Evolutionary conservation across 2,113 vertebrate species (phyloP), one percentile per base, ranked within the genome.

Genomic region (Anthoscopus minutus): DNA sequence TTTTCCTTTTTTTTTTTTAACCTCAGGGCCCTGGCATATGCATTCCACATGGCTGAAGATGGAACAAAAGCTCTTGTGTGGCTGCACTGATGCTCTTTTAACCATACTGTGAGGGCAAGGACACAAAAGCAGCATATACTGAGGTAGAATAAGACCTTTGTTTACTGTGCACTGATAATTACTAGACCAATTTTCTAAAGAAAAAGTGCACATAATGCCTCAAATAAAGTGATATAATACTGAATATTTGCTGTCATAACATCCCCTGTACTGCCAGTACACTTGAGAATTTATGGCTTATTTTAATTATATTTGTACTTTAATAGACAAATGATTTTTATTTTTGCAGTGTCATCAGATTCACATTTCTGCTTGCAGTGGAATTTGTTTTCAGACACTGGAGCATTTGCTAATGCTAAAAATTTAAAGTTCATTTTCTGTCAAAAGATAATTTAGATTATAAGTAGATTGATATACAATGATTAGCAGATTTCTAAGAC

Each of bases 1-100:
- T 30, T 19, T 9, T 1, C 5, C 9, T 6, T 2, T 4, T 31
- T 19, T 11, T 54, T n/a, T 28, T n/a, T 17, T 94, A 85, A 92
- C 95, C 94, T 96, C 93, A 95, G 92, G 96, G 95, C 95, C 97
- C 97, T 97, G 97, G 96, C 98, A 99, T 98, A 98, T 98, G 98
- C 97, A 98, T 98, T 98, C 96, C 98, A 99, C 98, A 98, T 98
- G 98, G 98, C 97, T 98, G 98, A 90, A 92, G 98, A 98, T 86
- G 94, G 97, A 98, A 98, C 98, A 98, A 98, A 98, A 98, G 97
- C 92, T 94, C 95, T 96, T 97, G 81, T 97, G 94, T 96, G 88
- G 72, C 87, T 72, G 74, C 62, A 81, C 78, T 91, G 88, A 51
- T 91, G 93, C 94, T 97, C 88, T 95, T 96, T 95, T 88, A 96